phyloP scores from a whole-genome alignment of 2,113 vertebrate species.

The Ammodytes marinus region DNA sequence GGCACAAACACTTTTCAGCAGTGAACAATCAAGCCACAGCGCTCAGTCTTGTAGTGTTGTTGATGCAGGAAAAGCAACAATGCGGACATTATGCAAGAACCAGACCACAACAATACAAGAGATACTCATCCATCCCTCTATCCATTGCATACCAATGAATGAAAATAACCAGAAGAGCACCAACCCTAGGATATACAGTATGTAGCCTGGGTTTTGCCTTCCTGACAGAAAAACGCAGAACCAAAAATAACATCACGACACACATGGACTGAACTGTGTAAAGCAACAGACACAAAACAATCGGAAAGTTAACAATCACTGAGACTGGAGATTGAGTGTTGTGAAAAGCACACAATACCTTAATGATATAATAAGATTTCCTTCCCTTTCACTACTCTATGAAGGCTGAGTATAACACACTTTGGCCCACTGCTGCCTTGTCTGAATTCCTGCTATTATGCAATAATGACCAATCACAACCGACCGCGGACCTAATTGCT shows the following conservation, averaged over 20 bases:
- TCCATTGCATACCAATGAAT: slow-evolving; percentile 37
- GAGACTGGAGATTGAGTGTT: not conserved
- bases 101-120: slow-evolving; percentile 52
- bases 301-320: not conserved
- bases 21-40: slow-evolving; percentile 44
- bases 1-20: slow-evolving; percentile 2
- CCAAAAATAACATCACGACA: slow-evolving; percentile 42
- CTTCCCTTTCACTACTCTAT: not conserved
- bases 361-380: not conserved
- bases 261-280: not conserved
- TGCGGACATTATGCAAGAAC: slow-evolving; percentile 53
- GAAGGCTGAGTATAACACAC: slow-evolving; percentile 4
- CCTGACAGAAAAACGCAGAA: slow-evolving; percentile 20
- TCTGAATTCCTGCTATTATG: slow-evolving; percentile 42
- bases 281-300: slow-evolving; percentile 17
- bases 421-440: not conserved
- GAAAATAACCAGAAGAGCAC: slow-evolving; percentile 27
- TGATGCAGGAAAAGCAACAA: slow-evolving; percentile 60
- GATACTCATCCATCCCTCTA: slow-evolving; percentile 34
- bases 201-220: not conserved
- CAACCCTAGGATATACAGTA: not conserved
- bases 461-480: slow-evolving; percentile 26
- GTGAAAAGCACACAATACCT: too few relatives aligned
- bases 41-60: slow-evolving; percentile 19
- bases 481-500: slow-evolving; percentile 27